Evolutionary conservation across 2,113 vertebrate genomes (phyloP).

Genomic region (Prionailurus bengalensis): DNA sequence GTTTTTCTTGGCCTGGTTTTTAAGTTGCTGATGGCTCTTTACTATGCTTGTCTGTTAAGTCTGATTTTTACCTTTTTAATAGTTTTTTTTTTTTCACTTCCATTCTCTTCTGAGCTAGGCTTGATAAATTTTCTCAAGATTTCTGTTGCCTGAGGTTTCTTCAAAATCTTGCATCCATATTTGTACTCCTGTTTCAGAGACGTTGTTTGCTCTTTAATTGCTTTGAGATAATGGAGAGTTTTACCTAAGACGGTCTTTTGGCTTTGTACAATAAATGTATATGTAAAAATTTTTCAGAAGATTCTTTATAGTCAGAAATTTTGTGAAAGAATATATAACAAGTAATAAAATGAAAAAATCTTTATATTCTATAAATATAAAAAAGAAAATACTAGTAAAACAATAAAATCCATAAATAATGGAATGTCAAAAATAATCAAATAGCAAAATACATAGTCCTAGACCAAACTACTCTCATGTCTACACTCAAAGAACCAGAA

Average conservation of each 20-base stretch:
- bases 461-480: background rate
- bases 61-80: background rate
- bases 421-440: background rate
- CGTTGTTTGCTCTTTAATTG: background rate
- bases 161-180: background rate
- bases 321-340: too few relatives aligned
- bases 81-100: background rate
- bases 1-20: background rate
- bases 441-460: background rate
- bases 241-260: background rate
- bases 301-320: background rate
- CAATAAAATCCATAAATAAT: background rate
- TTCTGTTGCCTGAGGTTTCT: background rate
- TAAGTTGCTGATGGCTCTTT: background rate
- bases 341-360: too few relatives aligned
- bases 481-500: background rate
- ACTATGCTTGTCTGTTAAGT: background rate
- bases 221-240: background rate
- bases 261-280: background rate
- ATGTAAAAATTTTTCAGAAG: background rate
- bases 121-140: background rate
- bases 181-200: background rate
- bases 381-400: background rate
- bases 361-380: too few relatives aligned
- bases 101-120: background rate